phyloP scores from a whole-genome alignment of 1,140 invertebrate species.

The Pemphigus obesinymphae region DNA sequence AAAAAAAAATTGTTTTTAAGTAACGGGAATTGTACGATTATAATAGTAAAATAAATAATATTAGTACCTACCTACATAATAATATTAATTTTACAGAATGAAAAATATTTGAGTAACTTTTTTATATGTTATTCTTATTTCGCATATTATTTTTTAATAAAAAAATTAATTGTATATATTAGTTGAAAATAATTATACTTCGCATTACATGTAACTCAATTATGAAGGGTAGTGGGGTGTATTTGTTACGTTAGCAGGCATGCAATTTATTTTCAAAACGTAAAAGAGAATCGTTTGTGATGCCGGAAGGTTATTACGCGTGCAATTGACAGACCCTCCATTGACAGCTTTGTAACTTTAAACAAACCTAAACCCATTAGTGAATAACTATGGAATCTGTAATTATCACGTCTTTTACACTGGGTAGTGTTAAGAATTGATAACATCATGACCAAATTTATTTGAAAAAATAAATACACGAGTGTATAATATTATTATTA shows the following conservation, averaged over 20 bases:
- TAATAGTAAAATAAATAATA: too few species aligned
- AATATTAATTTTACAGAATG: too few species aligned
- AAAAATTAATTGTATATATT: background rate
- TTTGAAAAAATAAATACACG: too few species aligned
- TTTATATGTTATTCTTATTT: too few species aligned
- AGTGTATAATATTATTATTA: too few species aligned
- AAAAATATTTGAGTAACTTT: too few species aligned
- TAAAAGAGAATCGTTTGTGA: conserved; percentile 5
- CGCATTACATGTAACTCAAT: background rate
- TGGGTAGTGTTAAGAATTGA: background rate
- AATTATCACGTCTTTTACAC: conserved; percentile 31
- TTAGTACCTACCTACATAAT: too few species aligned
- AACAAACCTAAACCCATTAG: background rate
- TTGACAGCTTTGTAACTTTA: conserved; percentile 28
- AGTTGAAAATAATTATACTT: background rate
- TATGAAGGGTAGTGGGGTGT: background rate
- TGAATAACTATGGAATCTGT: background rate
- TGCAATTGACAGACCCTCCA: conserved; percentile 33
- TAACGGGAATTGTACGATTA: background rate
- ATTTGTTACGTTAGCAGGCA: background rate
- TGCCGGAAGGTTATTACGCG: background rate
- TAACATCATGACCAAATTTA: background rate
- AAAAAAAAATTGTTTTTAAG: background rate
- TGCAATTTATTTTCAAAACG: conserved; percentile 32
- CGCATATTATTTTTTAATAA: too few species aligned